phyloP scores from a whole-genome alignment of 2,113 vertebrate species.

The Oplegnathus fasciatus region DNA sequence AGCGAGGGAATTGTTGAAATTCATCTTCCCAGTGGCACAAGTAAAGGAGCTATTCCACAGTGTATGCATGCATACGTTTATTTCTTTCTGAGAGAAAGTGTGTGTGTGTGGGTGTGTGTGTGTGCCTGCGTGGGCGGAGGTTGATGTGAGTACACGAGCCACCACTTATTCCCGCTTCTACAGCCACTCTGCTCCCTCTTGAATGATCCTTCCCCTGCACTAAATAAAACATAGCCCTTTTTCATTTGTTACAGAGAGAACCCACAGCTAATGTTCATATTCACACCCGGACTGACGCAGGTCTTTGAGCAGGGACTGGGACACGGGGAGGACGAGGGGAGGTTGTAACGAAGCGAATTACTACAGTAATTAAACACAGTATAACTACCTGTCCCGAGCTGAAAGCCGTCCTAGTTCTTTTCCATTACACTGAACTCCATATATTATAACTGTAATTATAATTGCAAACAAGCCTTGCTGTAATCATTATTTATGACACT shows the following conservation, averaged over 20 bases:
- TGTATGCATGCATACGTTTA: slow-evolving; percentile 40
- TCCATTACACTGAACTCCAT: slow-evolving; percentile 72
- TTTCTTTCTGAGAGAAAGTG: neutral
- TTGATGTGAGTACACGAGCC: slow-evolving; percentile 28
- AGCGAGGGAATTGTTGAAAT: slow-evolving; percentile 57
- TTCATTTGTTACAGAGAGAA: slow-evolving; percentile 63
- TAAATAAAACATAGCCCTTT: slow-evolving; percentile 80
- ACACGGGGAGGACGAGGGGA: slow-evolving; percentile 35
- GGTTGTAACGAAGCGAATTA: slow-evolving; percentile 63
- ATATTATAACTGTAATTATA: slow-evolving; percentile 81
- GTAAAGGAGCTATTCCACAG: slow-evolving; percentile 44
- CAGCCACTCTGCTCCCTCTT: slow-evolving; percentile 67
- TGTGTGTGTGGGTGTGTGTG: slow-evolving; percentile 28
- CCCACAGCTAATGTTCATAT: slow-evolving; percentile 66
- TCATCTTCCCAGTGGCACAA: slow-evolving; percentile 64
- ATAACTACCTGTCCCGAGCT: slow-evolving; percentile 71
- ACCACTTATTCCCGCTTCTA: slow-evolving; percentile 57
- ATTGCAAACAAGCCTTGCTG: slow-evolving; percentile 76
- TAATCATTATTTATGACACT: slow-evolving; percentile 80
- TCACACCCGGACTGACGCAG: slow-evolving; percentile 43
- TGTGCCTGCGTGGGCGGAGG: slow-evolving; percentile 23
- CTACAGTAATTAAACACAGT: slow-evolving; percentile 80
- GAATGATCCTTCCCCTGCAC: slow-evolving; percentile 62
- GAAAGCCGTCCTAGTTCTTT: slow-evolving; percentile 68
- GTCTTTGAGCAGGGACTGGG: slow-evolving; percentile 52